phyloP scores from a whole-genome alignment of 2,113 vertebrate species.

The Passer montanus region DNA sequence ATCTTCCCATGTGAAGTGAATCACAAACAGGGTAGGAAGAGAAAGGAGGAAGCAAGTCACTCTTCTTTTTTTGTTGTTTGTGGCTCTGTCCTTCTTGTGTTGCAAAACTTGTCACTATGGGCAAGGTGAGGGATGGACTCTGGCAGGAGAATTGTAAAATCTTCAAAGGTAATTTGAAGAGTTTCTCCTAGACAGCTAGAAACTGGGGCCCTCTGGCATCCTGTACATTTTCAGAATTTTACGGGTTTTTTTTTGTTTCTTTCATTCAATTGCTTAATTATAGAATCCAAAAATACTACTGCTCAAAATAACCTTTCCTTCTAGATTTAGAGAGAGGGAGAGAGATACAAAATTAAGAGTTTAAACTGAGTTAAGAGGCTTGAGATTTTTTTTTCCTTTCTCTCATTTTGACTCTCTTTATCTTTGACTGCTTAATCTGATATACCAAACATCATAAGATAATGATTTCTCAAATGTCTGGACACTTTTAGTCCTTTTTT shows the following conservation, averaged over 20 bases:
- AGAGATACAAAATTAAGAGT: background rate
- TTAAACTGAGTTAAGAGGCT: background rate
- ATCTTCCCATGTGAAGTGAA: background rate
- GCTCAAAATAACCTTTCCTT: slow-evolving; percentile 6
- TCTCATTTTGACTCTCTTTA: background rate
- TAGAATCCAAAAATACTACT: background rate
- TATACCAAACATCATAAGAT: background rate
- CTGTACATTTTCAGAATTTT: background rate
- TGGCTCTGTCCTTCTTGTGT: background rate
- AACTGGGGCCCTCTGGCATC: background rate
- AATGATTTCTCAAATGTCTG: slow-evolving; percentile 9
- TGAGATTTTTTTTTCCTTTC: background rate
- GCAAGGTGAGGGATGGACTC: background rate
- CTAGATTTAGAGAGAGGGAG: background rate
- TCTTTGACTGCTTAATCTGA: background rate
- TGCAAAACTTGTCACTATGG: background rate
- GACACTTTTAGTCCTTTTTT: background rate
- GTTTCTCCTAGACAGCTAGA: background rate
- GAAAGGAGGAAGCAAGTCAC: background rate
- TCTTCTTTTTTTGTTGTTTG: background rate
- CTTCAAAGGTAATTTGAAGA: background rate
- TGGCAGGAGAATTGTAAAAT: background rate
- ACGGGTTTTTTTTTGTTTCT: background rate
- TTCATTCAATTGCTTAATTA: background rate
- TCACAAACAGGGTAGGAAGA: background rate